These are phyloP conservation scores for Venustoraphidia nigricollis DNA, from an alignment of 2,888 invertebrate genomes.

Conservation along the genomic window DNA sequence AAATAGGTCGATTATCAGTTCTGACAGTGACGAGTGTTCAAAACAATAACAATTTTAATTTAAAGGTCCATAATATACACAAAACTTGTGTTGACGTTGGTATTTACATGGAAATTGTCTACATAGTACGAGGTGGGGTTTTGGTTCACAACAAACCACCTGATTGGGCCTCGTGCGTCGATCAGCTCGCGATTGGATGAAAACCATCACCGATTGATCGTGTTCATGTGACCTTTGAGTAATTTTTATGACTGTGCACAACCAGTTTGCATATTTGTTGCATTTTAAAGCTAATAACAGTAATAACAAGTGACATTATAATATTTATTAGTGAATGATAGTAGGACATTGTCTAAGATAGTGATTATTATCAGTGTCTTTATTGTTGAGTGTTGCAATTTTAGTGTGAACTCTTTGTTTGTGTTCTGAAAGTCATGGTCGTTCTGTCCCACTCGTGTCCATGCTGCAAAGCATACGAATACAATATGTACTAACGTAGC, in stretches of 20 bases:
- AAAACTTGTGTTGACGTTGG: constrained; percentile 12
- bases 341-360: background rate
- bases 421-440: constrained; percentile 5
- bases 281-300: background rate
- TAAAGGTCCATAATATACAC: background rate
- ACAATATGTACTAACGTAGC: background rate
- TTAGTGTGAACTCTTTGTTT: constrained; percentile 3
- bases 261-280: background rate
- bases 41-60: background rate
- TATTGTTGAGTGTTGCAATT: constrained; percentile 2
- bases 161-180: constrained; percentile 1
- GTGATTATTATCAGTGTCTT: constrained; percentile 6
- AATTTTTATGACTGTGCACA: background rate
- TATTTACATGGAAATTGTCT: constrained; percentile 14
- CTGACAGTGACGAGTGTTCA: background rate
- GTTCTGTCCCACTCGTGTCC: background rate
- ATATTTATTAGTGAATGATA: background rate
- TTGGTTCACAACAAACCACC: constrained; percentile 14
- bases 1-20: too few species aligned
- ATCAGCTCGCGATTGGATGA: constrained; percentile 13
- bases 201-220: constrained; percentile 17
- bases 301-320: background rate
- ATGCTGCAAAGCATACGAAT: constrained; percentile 1
- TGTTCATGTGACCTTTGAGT: constrained; percentile 22
- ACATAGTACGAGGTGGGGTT: constrained; percentile 12